Evolutionary conservation across 2,888 invertebrate genomes (phyloP).

Genomic region (Laspeyria flexula): DNA sequence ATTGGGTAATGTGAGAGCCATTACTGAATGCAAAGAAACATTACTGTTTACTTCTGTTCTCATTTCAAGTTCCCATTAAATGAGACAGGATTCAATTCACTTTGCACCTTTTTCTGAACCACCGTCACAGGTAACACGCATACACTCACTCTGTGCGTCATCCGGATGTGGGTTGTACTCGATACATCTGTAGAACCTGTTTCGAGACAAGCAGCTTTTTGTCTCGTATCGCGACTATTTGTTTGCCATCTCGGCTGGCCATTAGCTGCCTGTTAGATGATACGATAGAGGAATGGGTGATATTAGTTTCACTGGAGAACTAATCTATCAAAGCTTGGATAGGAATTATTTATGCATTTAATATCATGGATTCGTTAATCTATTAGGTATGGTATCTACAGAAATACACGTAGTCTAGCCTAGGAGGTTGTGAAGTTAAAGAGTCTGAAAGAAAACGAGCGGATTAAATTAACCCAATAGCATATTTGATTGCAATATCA

Average conservation of each 20-base stretch:
- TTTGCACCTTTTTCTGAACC: conserved; percentile 15
- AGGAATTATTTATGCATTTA: too few species aligned
- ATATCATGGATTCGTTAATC: too few species aligned
- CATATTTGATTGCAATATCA: too few species aligned
- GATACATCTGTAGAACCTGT: conserved; percentile 68
- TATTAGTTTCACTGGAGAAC: conserved; percentile 44
- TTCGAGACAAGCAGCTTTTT: conserved; percentile 64
- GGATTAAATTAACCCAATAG: too few species aligned
- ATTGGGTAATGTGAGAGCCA: too few species aligned
- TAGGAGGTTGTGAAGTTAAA: too few species aligned
- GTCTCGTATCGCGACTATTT: conserved; percentile 66
- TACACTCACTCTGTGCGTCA: conserved; percentile 61
- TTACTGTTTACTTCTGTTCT: neutral
- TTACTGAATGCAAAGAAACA: too few species aligned
- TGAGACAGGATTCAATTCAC: conserved; percentile 9
- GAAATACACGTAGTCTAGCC: too few species aligned
- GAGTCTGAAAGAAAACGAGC: too few species aligned
- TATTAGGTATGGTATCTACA: too few species aligned
- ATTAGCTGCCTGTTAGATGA: conserved; percentile 56
- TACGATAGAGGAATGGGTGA: conserved; percentile 52
- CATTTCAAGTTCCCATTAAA: neutral
- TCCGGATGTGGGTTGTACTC: conserved; percentile 69
- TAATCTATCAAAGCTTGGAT: too few species aligned
- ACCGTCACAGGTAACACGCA: conserved; percentile 31
- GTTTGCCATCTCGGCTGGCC: conserved; percentile 64